Base-by-base conservation (phyloP, 2,113 vertebrate species). In the Typhlomys cinereus region DNA sequence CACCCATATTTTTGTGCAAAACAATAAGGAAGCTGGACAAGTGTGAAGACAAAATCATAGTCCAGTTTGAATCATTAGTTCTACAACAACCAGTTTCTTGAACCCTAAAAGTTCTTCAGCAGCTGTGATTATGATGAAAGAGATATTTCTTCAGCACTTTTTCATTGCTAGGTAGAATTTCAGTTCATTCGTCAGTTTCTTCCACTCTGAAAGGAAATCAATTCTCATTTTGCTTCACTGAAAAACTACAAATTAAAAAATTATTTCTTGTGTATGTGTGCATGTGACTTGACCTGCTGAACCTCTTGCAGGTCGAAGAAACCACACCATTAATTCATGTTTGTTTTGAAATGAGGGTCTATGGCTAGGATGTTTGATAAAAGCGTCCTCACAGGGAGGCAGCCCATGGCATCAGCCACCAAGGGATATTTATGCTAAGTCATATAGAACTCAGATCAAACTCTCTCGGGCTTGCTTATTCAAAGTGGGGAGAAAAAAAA, bases 51-150 rank as follows among this genome's bases (percentile, higher is more conserved):
- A 79, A 59, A 91, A 79, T 48, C 5, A 62, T 70, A 85, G 70
- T 73, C 61, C 34, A 82, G 85, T 69, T 57, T 59, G 61, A 86
- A 36, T 41, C 20, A 29, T 34, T 71, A 67, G 75, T 18, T 85
- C 20, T 52, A 83, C 36, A 84, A 83, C 36, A 84, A 27, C 29
- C 57, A 80, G 36, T 84, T 85, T 88, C n/a, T 64, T 67, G 6
- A 87, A 69, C 10, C 34, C 78, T n/a, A 78, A 27, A 94, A 91
- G 67, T 39, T 25, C 25, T 95, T 36, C 69, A 64, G 52, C 69
- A 92, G 62, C 71, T 52, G 78, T 52, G 81, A 78, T 44, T 66
- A 25, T 82, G 57, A 94, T 79, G 81, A 81, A 41, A 83, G 0
- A 74, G 70, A 94, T 11, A 11, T 10, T 69, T 74, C 13, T 93